Base-by-base conservation (phyloP, 2,888 invertebrate species). In the Ypsolopha scabrella region DNA sequence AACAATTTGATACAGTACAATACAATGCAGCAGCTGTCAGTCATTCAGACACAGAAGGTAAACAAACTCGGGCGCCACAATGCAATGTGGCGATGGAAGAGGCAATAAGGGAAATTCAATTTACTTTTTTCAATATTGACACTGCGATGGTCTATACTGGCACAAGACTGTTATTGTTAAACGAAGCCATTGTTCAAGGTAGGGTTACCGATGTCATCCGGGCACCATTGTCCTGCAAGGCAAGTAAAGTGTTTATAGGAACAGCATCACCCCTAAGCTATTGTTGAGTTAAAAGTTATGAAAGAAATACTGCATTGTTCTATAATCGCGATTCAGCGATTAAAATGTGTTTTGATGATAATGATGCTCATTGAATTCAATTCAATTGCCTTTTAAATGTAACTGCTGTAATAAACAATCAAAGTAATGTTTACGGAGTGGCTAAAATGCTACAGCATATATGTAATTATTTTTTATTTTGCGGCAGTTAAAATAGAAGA, bases 111-210 rank as follows among this genome's bases (percentile, higher is more conserved):
- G 61, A 56, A n/a, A 65, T 69, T 67, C 63, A 64, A 68, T 70
- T 68, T 64, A 60, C 65, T 66, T 62, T 66, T 71, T 70, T 66
- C 64, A 62, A 64, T 57, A 64, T 63, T 62, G 62, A 64, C 68
- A 60, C 60, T 65, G 69, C 57, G 58, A 58, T 57, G 57, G 56
- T 59, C 58, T 57, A 60, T 52, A 55, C 53, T 63, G 61, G 57
- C 58, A 62, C 66, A 60, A 68, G 70, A 61, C 67, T 68, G 71
- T 74, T 77, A 79, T 80, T 79, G 78, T 80, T 72, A 76, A 81
- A 81, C 76, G 76, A 80, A 67, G 58, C 74, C 63, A 76, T 82
- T 82, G 80, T 82, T 75, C 69, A 53, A 52, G 67, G 67, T 60
- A 59, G 66, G 67, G 62, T 60, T 64, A 57, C 60, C 58, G 65